phyloP scores from a whole-genome alignment of 2,888 invertebrate species.

The Spicauda simplicius region DNA sequence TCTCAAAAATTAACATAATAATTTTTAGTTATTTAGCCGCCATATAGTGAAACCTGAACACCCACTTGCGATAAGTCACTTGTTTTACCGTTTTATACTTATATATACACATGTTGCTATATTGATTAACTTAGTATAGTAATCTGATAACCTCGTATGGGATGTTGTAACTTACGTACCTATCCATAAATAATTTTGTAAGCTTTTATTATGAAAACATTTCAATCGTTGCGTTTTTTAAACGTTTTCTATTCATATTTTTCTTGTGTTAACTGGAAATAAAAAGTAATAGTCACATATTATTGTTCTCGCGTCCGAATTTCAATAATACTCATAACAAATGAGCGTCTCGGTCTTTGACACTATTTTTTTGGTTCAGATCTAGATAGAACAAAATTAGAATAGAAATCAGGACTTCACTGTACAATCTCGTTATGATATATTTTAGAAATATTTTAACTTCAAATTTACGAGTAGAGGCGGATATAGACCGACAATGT shows the following conservation, averaged over 20 bases:
- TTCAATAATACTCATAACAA: constrained; percentile 27
- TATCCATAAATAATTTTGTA: too few species aligned
- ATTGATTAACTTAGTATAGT: too few species aligned
- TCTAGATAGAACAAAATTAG: constrained; percentile 31
- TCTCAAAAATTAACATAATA: too few species aligned
- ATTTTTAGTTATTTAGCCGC: too few species aligned
- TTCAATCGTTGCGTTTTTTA: background rate
- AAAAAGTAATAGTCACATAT: background rate
- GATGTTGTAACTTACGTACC: too few species aligned
- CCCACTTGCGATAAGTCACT: too few species aligned
- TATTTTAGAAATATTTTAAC: constrained; percentile 31
- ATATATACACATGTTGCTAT: too few species aligned
- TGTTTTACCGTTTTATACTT: too few species aligned
- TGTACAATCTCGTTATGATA: constrained; percentile 27
- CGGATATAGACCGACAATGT: background rate
- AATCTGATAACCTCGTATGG: too few species aligned
- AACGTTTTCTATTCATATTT: constrained; percentile 1
- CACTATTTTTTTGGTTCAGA: constrained; percentile 34
- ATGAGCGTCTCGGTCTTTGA: constrained; percentile 32
- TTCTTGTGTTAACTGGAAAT: background rate
- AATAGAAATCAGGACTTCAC: constrained; percentile 34
- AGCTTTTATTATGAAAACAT: background rate
- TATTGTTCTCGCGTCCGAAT: constrained; percentile 21
- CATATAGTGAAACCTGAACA: too few species aligned
- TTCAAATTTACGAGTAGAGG: constrained; percentile 27